A percentile compares a stretch with the other conserved stretches of the same genome.
phyloP scores from a whole-genome alignment of 2,888 invertebrate genomes.

The Fragum fragum region DNA sequence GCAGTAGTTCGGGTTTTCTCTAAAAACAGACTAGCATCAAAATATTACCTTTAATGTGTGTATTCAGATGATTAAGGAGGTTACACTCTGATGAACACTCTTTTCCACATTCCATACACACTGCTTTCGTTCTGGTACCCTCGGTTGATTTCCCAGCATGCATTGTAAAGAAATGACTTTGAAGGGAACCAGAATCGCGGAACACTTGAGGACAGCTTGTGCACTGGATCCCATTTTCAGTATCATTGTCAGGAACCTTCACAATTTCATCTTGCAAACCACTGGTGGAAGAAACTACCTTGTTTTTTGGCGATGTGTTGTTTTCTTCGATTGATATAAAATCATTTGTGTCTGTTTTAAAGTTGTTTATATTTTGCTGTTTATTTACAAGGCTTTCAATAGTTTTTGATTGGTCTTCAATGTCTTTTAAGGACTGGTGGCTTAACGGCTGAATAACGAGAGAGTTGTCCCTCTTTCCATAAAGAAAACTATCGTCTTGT shows the following conservation, averaged over 20 bases:
- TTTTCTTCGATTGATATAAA: background rate
- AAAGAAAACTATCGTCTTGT: background rate
- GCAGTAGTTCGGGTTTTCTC: too few relatives aligned
- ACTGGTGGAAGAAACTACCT: constrained; percentile 9
- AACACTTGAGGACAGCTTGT: constrained; percentile 83
- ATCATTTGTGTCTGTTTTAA: background rate
- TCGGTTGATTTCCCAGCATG: constrained; percentile 77
- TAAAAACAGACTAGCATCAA: too few relatives aligned
- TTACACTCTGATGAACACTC: constrained; percentile 88
- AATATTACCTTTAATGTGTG: constrained; percentile 85
- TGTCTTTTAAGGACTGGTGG: constrained; percentile 35
- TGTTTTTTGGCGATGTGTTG: background rate
- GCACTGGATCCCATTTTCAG: constrained; percentile 76
- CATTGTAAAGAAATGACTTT: constrained; percentile 83
- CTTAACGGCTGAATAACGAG: constrained; percentile 46
- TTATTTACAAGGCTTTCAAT: background rate
- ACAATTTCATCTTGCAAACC: background rate
- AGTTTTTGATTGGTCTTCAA: background rate
- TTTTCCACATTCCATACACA: constrained; percentile 87
- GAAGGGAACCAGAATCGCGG: constrained; percentile 76
- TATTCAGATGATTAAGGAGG: constrained; percentile 88
- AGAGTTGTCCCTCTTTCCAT: constrained; percentile 26
- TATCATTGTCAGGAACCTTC: background rate
- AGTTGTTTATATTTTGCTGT: background rate
- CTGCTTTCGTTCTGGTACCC: constrained; percentile 75